Evolutionary conservation across 2,888 invertebrate genomes (phyloP).

Genomic region (Stenotaenia linearis): DNA sequence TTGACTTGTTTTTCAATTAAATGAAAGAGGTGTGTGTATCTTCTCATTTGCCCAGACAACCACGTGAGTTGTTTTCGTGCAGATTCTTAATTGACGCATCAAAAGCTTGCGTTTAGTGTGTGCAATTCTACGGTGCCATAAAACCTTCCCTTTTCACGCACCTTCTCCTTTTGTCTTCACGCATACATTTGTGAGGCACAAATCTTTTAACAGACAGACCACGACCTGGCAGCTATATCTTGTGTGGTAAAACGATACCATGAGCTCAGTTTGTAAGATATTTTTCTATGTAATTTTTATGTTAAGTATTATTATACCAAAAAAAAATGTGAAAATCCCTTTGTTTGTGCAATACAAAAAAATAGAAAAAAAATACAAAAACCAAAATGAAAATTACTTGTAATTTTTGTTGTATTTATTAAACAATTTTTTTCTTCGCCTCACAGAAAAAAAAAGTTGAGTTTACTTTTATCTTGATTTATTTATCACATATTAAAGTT

Average conservation of each 20-base stretch:
- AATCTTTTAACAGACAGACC: slow-evolving; percentile 28
- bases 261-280: slow-evolving; percentile 30
- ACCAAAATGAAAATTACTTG: not conserved
- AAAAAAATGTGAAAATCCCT: not conserved
- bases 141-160: not conserved
- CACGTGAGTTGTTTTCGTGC: not conserved
- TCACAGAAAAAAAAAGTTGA: not conserved
- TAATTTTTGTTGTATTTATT: slow-evolving; percentile 15
- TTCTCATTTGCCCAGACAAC: slow-evolving; percentile 8
- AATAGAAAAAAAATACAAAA: not conserved
- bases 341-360: slow-evolving; percentile 14
- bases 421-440: slow-evolving; percentile 17
- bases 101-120: slow-evolving; percentile 5
- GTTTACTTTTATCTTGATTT: not conserved
- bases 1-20: not conserved
- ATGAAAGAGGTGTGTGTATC: not conserved
- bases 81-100: slow-evolving; percentile 17
- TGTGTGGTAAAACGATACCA: slow-evolving; percentile 14
- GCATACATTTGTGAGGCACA: not conserved
- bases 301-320: not conserved
- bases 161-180: not conserved
- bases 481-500: not conserved
- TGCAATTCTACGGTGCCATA: slow-evolving; percentile 20
- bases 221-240: slow-evolving; percentile 30
- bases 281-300: slow-evolving; percentile 29